Conservation (phyloP, 2,113 vertebrate species). For the Salvator merianae region DNA sequence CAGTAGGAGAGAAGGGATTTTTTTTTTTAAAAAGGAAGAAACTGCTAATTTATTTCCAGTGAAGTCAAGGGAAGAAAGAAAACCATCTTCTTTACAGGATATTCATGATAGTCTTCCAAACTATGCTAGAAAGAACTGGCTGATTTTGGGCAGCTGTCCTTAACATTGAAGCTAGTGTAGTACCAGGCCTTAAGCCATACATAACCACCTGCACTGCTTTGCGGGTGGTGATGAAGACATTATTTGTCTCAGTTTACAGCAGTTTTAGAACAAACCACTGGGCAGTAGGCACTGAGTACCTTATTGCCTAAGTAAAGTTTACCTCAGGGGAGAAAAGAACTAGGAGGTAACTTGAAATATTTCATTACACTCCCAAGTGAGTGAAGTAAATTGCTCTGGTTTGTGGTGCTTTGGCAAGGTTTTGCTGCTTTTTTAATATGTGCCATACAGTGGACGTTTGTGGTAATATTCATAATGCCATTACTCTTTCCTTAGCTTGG, state of each 20-base stretch:
- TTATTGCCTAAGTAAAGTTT: background rate
- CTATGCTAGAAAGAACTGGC: background rate
- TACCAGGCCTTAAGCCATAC: background rate
- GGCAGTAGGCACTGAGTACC: background rate
- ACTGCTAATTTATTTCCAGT: conserved; percentile 9
- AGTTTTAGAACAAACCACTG: background rate
- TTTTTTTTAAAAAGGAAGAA: no score
- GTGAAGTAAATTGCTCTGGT: background rate
- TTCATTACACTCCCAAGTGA: background rate
- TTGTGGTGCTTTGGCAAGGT: background rate
- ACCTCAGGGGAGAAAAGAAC: background rate
- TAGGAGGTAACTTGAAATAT: background rate
- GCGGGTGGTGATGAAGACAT: background rate
- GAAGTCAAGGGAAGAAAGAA: conserved; percentile 3
- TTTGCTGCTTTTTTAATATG: background rate
- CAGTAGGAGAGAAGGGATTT: background rate
- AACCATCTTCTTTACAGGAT: background rate
- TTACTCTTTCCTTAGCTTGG: background rate
- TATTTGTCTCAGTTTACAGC: background rate
- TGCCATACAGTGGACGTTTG: background rate
- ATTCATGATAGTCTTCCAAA: background rate
- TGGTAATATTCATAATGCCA: background rate
- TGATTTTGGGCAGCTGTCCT: background rate
- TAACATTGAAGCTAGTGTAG: background rate
- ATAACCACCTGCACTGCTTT: background rate